Base-by-base conservation (phyloP, 2,888 invertebrate genomes). In the Hirtodrosophila trivittata region DNA sequence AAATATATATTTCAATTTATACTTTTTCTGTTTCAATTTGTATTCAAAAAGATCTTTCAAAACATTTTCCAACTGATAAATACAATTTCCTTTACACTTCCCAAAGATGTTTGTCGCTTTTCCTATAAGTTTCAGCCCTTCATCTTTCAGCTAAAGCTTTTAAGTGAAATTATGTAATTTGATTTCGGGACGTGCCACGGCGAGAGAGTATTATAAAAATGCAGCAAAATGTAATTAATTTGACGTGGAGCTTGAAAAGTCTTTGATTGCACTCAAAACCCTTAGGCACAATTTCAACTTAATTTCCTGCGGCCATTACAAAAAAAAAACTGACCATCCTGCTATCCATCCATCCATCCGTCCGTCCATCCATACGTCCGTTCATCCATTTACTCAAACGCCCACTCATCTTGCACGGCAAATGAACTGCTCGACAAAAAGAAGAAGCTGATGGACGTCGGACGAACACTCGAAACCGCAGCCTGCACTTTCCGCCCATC, bases 351-450 rank as follows among this genome's bases (percentile, higher is more conserved):
- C 57, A 47, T 10, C 45, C n/a, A n/a, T n/a, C n/a, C n/a, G n/a
- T n/a, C n/a, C n/a, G n/a, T n/a, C n/a, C n/a, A n/a, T n/a, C n/a
- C n/a, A n/a, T n/a, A n/a, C n/a, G n/a, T n/a, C n/a, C n/a, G n/a
- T n/a, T n/a, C 45, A 49, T 14, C 41, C 47, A 41, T 39, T 59
- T 73, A 57, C 67, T 64, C 67, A 55, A 38, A 39, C 56, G 63
- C 41, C 66, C 75, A 77, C 77, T 78, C 81, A 71, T 77, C 71
- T 66, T 67, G 52, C 50, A 54, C 52, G 63, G 56, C 68, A 77
- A 78, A 81, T 77, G 77, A 76, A 77, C 76, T 77, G 66, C 62
- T 74, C 51, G 45, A 52, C 47, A 60, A 64, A 67, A 66, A 52
- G 26, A 54, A 52, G 30, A 43, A 21, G 26, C 13, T 46, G 10